Evolutionary conservation across 2,113 vertebrate species (phyloP).

Genomic region (Varanus salvator): DNA sequence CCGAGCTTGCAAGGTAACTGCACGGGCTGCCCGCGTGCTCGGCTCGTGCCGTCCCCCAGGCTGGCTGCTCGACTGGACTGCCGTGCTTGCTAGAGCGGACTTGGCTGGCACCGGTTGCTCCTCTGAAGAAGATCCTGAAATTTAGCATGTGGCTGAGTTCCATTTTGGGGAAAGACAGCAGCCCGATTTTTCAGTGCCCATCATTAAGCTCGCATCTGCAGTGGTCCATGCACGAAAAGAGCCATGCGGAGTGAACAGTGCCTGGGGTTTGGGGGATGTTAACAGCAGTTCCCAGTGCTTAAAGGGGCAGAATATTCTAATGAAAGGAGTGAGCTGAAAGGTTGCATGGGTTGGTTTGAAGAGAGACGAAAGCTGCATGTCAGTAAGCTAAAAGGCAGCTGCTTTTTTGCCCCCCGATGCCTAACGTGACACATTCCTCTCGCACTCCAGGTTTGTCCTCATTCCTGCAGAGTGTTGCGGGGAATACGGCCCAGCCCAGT

Average conservation of each 20-base stretch:
- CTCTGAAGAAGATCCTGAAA: not conserved
- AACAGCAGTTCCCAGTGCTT: not conserved
- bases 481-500: conserved; percentile 71
- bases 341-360: not conserved
- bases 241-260: not conserved
- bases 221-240: too few relatives aligned
- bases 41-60: too few relatives aligned
- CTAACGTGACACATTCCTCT: rapidly evolving
- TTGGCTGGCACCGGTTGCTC: not conserved
- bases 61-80: not conserved
- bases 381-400: not conserved
- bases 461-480: conserved; percentile 90
- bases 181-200: not conserved
- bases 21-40: not conserved
- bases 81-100: not conserved
- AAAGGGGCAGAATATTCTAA: not conserved
- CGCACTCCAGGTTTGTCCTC: conserved; percentile 88
- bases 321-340: too few relatives aligned
- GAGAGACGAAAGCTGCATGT: too few relatives aligned
- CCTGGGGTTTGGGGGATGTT: not conserved
- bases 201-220: not conserved
- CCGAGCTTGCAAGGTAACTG: conserved; percentile 87
- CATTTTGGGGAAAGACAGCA: not conserved
- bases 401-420: not conserved
- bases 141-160: not conserved